phyloP scores from a whole-genome alignment of 1,140 invertebrate species.

The Zaprionus ornatus region DNA sequence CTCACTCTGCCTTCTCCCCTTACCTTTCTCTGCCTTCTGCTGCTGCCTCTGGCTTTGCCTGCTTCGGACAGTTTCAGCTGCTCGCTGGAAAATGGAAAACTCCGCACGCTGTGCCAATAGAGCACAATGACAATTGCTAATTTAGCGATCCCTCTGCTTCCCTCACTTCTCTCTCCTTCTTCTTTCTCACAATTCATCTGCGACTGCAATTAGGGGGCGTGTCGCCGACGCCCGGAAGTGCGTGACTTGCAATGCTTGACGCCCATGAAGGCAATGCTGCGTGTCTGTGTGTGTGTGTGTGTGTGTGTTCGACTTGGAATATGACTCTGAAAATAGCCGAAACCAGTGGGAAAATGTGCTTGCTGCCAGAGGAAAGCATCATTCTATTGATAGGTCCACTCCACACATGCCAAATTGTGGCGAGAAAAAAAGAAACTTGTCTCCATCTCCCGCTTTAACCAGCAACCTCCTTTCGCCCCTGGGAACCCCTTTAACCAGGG shows the following conservation, averaged over 20 bases:
- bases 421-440: conserved; percentile 5
- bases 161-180: not conserved
- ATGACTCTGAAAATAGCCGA: conserved; percentile 20
- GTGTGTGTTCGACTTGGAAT: conserved; percentile 30
- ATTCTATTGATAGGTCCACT: conserved; percentile 63
- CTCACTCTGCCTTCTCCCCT: conserved; percentile 3
- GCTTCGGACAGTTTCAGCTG: conserved; percentile 36
- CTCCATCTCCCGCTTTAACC: too few species aligned
- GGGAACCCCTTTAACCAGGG: not conserved
- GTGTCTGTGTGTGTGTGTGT: conserved; percentile 17
- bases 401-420: conserved; percentile 46
- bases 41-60: conserved; percentile 11
- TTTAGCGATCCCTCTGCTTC: conserved; percentile 1
- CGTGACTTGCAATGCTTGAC: conserved; percentile 65
- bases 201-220: conserved; percentile 66
- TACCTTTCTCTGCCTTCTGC: not conserved
- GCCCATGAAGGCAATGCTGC: conserved; percentile 21
- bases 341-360: conserved; percentile 10
- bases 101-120: conserved; percentile 35
- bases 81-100: conserved; percentile 51
- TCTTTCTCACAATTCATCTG: conserved; percentile 10
- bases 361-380: conserved; percentile 48
- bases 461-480: not conserved
- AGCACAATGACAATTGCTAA: conserved; percentile 11
- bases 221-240: conserved; percentile 65